Percentiles rank a stretch among this genome's conserved stretches.
Conservation (phyloP, 2,113 vertebrate genomes). For the Oxyruncus cristatus region DNA sequence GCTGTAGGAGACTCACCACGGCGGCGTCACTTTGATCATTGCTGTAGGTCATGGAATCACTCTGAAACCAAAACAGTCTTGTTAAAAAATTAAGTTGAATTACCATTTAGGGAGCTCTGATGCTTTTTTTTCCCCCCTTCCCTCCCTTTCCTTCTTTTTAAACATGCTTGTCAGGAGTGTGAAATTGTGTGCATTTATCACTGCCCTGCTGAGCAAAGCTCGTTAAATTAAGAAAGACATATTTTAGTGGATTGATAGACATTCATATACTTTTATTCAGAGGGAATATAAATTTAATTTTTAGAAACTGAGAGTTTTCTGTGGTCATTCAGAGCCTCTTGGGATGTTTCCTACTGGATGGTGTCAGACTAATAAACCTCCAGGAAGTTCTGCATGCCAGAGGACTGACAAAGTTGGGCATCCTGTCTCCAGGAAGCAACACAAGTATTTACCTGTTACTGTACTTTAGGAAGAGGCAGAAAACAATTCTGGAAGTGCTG, state of each 20-base stretch:
- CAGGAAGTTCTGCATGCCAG: neutral
- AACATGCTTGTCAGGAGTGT: slow-evolving; percentile 9
- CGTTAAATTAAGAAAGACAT: slow-evolving; percentile 9
- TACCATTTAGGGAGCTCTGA: slow-evolving; percentile 18
- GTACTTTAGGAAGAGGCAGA: neutral
- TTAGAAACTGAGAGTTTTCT: neutral
- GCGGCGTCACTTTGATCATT: slow-evolving; percentile 16
- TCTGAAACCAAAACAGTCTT: slow-evolving; percentile 40
- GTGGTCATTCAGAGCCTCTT: neutral
- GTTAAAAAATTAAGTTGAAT: slow-evolving; percentile 52
- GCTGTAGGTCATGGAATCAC: slow-evolving; percentile 28
- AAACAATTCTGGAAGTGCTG: neutral
- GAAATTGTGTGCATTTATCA: slow-evolving; percentile 23
- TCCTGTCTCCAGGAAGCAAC: neutral
- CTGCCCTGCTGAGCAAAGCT: neutral
- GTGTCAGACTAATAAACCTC: neutral
- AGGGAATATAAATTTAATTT: neutral
- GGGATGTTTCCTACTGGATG: neutral
- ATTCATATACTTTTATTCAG: neutral
- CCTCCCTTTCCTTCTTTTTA: slow-evolving; percentile 15
- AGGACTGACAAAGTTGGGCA: neutral
- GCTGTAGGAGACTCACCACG: neutral
- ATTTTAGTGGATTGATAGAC: neutral
- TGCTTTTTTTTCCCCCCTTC: neutral
- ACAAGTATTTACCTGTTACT: neutral